phyloP scores from a whole-genome alignment of 2,888 invertebrate genomes.

The Apodemia hepburni region DNA sequence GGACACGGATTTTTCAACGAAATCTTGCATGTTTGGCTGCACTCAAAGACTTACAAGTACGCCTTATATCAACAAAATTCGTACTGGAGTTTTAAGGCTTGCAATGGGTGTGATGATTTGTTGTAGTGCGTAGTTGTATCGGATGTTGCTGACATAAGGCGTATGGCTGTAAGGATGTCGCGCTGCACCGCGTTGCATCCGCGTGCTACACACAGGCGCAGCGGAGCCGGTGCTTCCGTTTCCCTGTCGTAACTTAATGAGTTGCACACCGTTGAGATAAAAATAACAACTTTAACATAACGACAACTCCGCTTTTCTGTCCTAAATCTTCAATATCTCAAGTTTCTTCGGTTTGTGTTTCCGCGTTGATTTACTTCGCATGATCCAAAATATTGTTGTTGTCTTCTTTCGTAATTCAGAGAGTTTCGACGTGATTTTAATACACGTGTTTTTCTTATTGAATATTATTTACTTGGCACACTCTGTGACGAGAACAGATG shows the following conservation, averaged over 20 bases:
- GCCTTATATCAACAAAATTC: slow-evolving; percentile 29
- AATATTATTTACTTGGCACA: slow-evolving; percentile 74
- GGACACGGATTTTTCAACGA: slow-evolving; percentile 33
- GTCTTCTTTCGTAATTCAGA: slow-evolving; percentile 29
- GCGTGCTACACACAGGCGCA: slow-evolving; percentile 68
- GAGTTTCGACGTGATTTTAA: slow-evolving; percentile 13
- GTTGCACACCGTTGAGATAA: slow-evolving; percentile 27
- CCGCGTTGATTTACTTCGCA: slow-evolving; percentile 73
- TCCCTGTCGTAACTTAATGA: slow-evolving; percentile 41
- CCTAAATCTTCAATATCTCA: slow-evolving; percentile 53
- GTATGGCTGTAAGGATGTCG: slow-evolving; percentile 34
- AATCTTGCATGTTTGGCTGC: slow-evolving; percentile 67
- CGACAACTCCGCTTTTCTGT: slow-evolving; percentile 59
- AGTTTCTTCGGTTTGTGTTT: slow-evolving; percentile 65
- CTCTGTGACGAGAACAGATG: slow-evolving; percentile 55
- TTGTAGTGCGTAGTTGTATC: slow-evolving; percentile 26
- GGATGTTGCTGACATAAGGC: slow-evolving; percentile 47
- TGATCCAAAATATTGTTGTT: slow-evolving; percentile 70
- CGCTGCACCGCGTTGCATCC: slow-evolving; percentile 45
- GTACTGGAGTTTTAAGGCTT: slow-evolving; percentile 25
- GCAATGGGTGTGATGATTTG: slow-evolving; percentile 25
- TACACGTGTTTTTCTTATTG: slow-evolving; percentile 42
- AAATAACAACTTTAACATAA: slow-evolving; percentile 31
- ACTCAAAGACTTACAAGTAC: slow-evolving; percentile 27
- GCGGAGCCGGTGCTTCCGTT: slow-evolving; percentile 73